A percentile compares a stretch with the other conserved stretches of the same genome.
These are phyloP conservation scores for Gastrophysa polygoni DNA, from an alignment of 2,888 invertebrate species.

Conservation along the genomic window DNA sequence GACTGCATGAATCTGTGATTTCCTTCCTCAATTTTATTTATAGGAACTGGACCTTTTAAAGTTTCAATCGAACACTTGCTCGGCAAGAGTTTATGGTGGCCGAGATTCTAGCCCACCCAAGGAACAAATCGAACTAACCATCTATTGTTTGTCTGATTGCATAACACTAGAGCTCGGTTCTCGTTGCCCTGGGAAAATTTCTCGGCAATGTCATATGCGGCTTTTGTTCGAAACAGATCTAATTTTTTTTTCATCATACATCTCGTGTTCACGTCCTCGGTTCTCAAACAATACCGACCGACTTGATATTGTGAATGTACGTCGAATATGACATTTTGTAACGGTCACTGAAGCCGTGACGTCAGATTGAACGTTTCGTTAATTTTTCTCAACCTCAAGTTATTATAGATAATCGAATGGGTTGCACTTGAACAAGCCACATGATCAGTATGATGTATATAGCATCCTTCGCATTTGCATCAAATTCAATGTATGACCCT, in stretches of 20 bases:
- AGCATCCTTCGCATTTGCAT: neutral
- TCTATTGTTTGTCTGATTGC: slow-evolving; percentile 12
- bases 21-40: too few relatives aligned
- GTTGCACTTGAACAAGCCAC: neutral
- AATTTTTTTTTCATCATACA: slow-evolving; percentile 16
- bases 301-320: slow-evolving; percentile 29
- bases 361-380: neutral
- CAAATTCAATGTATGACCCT: too few relatives aligned
- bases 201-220: slow-evolving; percentile 16
- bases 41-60: too few relatives aligned
- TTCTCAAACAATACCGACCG: slow-evolving; percentile 32
- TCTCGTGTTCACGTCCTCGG: slow-evolving; percentile 30
- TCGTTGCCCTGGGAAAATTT: slow-evolving; percentile 8
- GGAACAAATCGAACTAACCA: slow-evolving; percentile 6
- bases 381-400: neutral
- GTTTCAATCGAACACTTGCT: too few relatives aligned
- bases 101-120: neutral
- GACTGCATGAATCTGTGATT: too few relatives aligned
- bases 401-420: too few relatives aligned
- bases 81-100: neutral
- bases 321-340: slow-evolving; percentile 16
- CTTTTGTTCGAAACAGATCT: slow-evolving; percentile 11
- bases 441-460: neutral
- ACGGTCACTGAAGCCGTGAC: slow-evolving; percentile 12
- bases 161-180: slow-evolving; percentile 6